Conservation (phyloP, 2,797 vertebrate genomes). For the Centroberyx gerrardi region DNA sequence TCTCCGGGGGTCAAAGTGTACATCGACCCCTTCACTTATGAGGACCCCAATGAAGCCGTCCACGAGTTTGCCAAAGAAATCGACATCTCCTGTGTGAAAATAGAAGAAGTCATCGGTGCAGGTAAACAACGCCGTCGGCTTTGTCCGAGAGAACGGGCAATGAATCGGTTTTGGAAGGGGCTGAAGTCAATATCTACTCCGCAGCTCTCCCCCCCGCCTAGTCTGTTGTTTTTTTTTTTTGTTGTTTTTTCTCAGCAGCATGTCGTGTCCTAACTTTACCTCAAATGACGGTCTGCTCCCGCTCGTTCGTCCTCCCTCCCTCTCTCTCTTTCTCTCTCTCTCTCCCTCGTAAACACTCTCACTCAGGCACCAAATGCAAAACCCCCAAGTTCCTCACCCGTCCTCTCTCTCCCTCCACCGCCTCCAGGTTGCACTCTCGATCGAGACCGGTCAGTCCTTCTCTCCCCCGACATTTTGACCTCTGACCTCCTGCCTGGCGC, state of each 20-base stretch:
- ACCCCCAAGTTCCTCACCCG: slow-evolving; percentile 71
- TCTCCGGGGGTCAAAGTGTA: slow-evolving; percentile 98
- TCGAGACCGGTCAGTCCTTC: slow-evolving; percentile 75
- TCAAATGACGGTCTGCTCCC: slow-evolving; percentile 75
- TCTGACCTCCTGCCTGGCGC: slow-evolving; percentile 51
- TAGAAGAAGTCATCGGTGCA: slow-evolving; percentile 99
- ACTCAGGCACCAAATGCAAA: slow-evolving; percentile 73
- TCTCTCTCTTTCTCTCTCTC: slow-evolving; percentile 36
- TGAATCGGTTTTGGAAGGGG: slow-evolving; percentile 30
- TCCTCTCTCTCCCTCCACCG: slow-evolving; percentile 70
- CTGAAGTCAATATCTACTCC: slow-evolving; percentile 46
- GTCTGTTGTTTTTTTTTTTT: slow-evolving; percentile 33
- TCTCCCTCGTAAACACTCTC: slow-evolving; percentile 52
- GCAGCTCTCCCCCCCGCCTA: slow-evolving; percentile 25
- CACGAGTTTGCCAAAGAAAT: slow-evolving; percentile 99
- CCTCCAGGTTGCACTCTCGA: slow-evolving; percentile 71
- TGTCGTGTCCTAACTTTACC: slow-evolving; percentile 78
- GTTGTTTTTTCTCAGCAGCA: slow-evolving; percentile 57
- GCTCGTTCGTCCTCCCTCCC: slow-evolving; percentile 59
- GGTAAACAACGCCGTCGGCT: slow-evolving; percentile 83
- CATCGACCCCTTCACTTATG: slow-evolving; percentile 98
- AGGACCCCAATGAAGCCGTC: slow-evolving; percentile 97
- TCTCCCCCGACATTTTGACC: slow-evolving; percentile 78
- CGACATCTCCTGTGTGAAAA: slow-evolving; percentile 99
- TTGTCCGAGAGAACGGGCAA: slow-evolving; percentile 31